Evolutionary conservation across 2,797 vertebrate genomes (phyloP).

Genomic region (Rhadinocentrus ornatus): DNA sequence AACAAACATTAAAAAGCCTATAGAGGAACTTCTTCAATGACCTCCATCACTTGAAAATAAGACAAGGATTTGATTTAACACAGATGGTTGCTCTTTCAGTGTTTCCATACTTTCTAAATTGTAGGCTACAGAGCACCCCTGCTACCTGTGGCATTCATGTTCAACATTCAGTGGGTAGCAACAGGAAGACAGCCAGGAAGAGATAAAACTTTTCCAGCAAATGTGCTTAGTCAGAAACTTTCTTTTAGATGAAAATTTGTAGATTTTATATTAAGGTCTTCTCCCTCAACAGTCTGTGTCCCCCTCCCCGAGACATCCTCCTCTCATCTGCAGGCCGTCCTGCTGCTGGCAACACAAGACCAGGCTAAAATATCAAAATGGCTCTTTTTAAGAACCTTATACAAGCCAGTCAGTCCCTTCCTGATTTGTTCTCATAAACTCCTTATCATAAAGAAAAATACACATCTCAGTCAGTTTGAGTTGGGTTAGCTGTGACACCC

Average conservation of each 20-base stretch:
- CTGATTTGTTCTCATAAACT: background rate
- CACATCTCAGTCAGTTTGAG: background rate
- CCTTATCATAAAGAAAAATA: background rate
- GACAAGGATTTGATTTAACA: background rate
- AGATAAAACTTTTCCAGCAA: background rate
- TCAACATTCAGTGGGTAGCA: background rate
- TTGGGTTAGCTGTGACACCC: no score
- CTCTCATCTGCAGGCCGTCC: conserved; percentile 49
- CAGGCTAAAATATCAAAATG: conserved; percentile 26
- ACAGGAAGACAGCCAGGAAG: background rate
- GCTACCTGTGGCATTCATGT: accelerated
- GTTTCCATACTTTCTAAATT: background rate
- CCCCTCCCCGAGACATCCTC: conserved; percentile 40
- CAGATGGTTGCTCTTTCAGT: background rate
- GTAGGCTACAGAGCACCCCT: background rate
- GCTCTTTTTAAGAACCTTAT: conserved; percentile 17
- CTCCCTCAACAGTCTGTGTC: conserved; percentile 41
- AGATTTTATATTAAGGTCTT: conserved; percentile 68
- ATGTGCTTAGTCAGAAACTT: background rate
- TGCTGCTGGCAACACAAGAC: conserved; percentile 50
- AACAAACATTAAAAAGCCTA: background rate
- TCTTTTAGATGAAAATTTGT: background rate
- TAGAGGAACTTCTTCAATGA: accelerated
- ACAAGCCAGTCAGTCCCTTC: conserved; percentile 14
- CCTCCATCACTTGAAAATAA: background rate